Evolutionary conservation across 37 sponge, comb jelly and placozoan species (phyloP), one percentile per base, ranked within the genome.

Genomic region (Beroe forskalii): DNA sequence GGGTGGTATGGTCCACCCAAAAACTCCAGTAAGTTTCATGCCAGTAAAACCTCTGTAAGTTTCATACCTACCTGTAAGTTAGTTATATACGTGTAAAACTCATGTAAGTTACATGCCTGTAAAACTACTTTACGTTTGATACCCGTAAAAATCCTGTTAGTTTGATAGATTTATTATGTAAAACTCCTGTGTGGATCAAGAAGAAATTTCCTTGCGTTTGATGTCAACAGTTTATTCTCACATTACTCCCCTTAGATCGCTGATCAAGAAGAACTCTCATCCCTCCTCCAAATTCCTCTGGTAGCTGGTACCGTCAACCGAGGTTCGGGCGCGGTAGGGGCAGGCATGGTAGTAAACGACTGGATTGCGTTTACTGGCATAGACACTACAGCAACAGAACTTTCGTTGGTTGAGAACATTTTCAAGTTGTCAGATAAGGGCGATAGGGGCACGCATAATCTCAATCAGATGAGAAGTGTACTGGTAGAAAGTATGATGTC

Each of bases 231-330:
- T n/a, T n/a, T n/a, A n/a, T n/a, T n/a, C n/a, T n/a, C n/a, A n/a
- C n/a, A n/a, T n/a, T n/a, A 6, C 55, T 64, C 17, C 40, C 28
- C 95, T 30, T 93, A 95, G 76, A 95, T 95, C 42, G 93, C 93
- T 41, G 96, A 95, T 0, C 97, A 95, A 62, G 96, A 99, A 90
- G 99, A 99, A 91, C 94, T 99, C 23, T 99, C 99, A 1, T 99
- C 99, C n/a, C 91, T 99, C n/a, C 92, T 99, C 6, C 99, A 99
- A 92, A 95, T 99, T 0, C 99, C 99, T 30, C 92, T 99, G 14
- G 96, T 96, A 93, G 97, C 97, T 41, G 99, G 99, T 33, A 95
- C 99, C 28, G 96, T 99, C 32, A 99, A 99, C 91, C 90, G 97
- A 91, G 99, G 99, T 3, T 97, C 97, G 92, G 96, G 95, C 62